Conservation (phyloP, 2,888 invertebrate genomes). For the Teleogryllus oceanicus region DNA sequence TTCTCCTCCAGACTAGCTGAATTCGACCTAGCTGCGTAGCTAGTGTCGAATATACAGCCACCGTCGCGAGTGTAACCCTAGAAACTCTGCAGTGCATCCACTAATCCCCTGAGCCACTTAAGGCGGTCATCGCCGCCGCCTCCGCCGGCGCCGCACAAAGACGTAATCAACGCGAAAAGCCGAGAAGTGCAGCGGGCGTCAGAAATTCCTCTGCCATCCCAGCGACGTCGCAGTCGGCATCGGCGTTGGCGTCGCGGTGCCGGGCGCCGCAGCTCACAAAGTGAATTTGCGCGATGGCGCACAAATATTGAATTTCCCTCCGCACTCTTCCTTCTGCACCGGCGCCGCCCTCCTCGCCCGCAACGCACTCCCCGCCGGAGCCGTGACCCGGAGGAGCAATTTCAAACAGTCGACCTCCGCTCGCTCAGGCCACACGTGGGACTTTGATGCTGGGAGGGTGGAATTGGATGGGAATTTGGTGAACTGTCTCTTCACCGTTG, state of each 20-base stretch:
- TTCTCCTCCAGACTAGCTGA: too few species aligned
- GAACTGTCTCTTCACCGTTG: too few species aligned
- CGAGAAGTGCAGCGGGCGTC: too few species aligned
- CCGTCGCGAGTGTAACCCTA: too few species aligned
- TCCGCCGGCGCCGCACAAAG: too few species aligned
- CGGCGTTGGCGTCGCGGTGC: not conserved
- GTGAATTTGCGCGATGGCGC: not conserved
- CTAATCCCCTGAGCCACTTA: too few species aligned
- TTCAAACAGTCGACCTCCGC: not conserved
- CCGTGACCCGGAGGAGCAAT: not conserved
- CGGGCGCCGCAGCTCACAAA: not conserved
- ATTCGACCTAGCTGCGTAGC: too few species aligned
- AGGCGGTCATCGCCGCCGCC: too few species aligned
- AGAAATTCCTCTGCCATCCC: not conserved
- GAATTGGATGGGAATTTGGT: too few species aligned
- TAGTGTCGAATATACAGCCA: too few species aligned
- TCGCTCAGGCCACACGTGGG: not conserved
- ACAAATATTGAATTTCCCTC: constrained; percentile 18
- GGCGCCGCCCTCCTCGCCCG: not conserved
- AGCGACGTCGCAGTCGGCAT: not conserved
- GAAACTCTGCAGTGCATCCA: too few species aligned
- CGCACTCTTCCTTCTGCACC: not conserved
- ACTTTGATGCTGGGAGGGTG: not conserved
- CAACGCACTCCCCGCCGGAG: not conserved
- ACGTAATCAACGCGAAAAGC: too few species aligned